Base-by-base conservation (phyloP, 2,797 vertebrate species). In the Lithobates sylvaticus region DNA sequence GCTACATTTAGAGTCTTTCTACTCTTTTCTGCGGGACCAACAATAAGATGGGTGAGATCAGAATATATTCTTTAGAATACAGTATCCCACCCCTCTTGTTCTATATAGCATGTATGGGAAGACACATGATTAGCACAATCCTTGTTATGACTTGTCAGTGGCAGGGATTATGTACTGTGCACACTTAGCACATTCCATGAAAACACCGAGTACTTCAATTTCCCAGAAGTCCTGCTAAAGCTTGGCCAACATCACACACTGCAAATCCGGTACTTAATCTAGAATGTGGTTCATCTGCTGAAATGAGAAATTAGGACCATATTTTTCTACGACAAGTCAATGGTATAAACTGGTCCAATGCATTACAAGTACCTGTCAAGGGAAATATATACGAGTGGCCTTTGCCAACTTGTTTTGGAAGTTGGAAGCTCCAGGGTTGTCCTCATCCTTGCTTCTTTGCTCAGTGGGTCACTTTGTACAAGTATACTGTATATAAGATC, bases 141-240 rank as follows among this genome's bases (percentile, higher is more conserved):
- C 78, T 26, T 80, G 78, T 80, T 70, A 36, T 8, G 12, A 71
- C 68, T 39, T 58, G 67, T 71, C 78, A 70, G 78, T 10, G 13
- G 16, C 39, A n/a, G 23, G 65, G 68, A 81, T 81, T 71, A 34
- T 8, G 12, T 44, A 32, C 10, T 32, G n/a, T 29, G 15, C 76
- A 39, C 61, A 1, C 29, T 27, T 8, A 27, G 42, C 44, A 81
- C 47, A 81, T 81, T 81, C 78, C 78, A 58, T 61, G 44, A 58
- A 71, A 67, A 58, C 78, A 71, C 16, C 9, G 18, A 34, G 39
- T 81, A n/a, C 78, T 71, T 81, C 29, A 39, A 27, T 50, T 54
- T 71, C 67, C 36, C 26, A 16, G 78, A 80, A 80, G 32, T 34
- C 10, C 65, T 67, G n/a, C 65, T 67, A 67, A 13, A 67, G 27